phyloP scores from a whole-genome alignment of 2,888 invertebrate species.

The Chaetogeoica ovagalla region DNA sequence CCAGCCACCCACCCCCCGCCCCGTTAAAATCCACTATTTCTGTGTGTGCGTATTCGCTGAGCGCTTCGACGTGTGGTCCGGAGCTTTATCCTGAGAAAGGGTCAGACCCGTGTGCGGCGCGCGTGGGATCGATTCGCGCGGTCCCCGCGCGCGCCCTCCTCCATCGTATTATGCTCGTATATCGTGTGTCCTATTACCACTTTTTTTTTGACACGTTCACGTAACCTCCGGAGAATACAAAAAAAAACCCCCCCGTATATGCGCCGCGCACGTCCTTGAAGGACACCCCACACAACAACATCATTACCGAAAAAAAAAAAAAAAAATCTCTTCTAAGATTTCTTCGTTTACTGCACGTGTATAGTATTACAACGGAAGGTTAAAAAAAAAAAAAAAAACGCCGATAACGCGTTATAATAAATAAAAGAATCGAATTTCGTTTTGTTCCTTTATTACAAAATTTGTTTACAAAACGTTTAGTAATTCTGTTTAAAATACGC shows the following conservation, averaged over 20 bases:
- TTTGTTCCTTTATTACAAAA: neutral
- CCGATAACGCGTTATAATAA: neutral
- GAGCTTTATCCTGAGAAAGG: slow-evolving; percentile 25
- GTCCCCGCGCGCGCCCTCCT: neutral
- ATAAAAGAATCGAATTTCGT: neutral
- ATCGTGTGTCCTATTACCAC: neutral
- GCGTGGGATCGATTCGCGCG: slow-evolving; percentile 38
- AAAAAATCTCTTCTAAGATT: neutral
- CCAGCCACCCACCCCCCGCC: neutral
- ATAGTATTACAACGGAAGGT: too few species aligned
- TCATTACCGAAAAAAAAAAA: neutral
- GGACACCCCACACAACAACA: slow-evolving; percentile 21
- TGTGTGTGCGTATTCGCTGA: neutral
- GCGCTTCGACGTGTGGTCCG: slow-evolving; percentile 14
- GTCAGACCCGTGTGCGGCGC: slow-evolving; percentile 18
- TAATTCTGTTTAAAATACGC: slow-evolving; percentile 27
- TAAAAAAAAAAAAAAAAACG: neutral
- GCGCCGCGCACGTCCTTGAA: slow-evolving; percentile 47
- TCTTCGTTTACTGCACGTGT: neutral
- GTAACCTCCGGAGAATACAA: slow-evolving; percentile 27
- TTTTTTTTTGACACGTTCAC: neutral
- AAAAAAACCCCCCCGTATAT: neutral
- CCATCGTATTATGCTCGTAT: too few species aligned
- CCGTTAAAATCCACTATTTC: slow-evolving; percentile 31
- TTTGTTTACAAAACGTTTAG: slow-evolving; percentile 21